phyloP scores from a whole-genome alignment of 2,797 vertebrate species.

The Myotis myotis region DNA sequence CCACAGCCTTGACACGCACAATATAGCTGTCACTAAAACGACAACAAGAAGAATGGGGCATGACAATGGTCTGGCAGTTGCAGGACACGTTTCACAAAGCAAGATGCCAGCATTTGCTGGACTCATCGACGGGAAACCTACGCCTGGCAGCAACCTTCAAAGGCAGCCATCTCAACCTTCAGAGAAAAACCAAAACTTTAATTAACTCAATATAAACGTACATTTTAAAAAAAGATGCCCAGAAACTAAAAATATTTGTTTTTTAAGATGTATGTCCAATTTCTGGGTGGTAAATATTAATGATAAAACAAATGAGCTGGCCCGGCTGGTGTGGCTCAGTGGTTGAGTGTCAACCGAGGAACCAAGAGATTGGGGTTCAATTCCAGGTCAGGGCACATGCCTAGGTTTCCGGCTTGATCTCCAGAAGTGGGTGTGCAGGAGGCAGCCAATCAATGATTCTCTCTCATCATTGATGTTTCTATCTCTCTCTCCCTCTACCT shows the following conservation, averaged over 20 bases:
- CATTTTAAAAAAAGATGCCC: neutral
- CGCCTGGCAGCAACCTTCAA: neutral
- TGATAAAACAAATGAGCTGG: neutral
- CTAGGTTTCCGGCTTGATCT: too few relatives aligned
- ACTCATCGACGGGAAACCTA: neutral
- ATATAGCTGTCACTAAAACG: constrained; percentile 98
- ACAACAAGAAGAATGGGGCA: constrained; percentile 73
- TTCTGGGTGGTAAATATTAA: neutral
- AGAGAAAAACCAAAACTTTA: neutral
- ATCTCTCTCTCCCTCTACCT: too few relatives aligned
- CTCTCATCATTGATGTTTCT: too few relatives aligned
- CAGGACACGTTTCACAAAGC: neutral
- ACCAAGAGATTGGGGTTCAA: too few relatives aligned
- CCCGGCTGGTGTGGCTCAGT: too few relatives aligned
- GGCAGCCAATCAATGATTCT: too few relatives aligned
- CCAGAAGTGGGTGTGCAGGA: too few relatives aligned
- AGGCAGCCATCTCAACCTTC: neutral
- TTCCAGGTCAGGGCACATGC: too few relatives aligned
- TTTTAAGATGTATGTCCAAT: neutral
- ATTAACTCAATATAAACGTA: neutral
- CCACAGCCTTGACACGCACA: constrained; percentile 99
- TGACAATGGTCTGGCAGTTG: constrained; percentile 64
- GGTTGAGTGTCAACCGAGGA: too few relatives aligned
- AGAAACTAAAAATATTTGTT: neutral
- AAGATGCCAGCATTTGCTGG: neutral